Percentiles rank a stretch among this genome's conserved stretches.
Conservation (phyloP, 2,113 vertebrate species). For the Oryzias javanicus region DNA sequence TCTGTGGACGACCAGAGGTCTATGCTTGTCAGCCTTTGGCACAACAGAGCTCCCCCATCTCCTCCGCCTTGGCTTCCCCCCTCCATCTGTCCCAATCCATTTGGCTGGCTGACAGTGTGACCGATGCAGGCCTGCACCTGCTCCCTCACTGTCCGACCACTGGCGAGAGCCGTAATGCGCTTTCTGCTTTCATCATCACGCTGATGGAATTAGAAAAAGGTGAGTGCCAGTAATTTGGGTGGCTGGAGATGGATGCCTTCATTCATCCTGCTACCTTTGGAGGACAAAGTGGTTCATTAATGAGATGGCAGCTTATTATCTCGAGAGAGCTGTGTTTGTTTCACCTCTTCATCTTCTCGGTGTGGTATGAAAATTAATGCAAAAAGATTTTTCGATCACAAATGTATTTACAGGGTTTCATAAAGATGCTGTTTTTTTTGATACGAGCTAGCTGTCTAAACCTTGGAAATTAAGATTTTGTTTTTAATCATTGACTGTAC, state of each 20-base stretch:
- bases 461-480: too few species aligned
- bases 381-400: too few species aligned
- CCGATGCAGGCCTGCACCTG: slow-evolving; percentile 39
- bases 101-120: slow-evolving; percentile 42
- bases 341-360: slow-evolving; percentile 11
- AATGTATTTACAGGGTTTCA: too few species aligned
- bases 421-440: too few species aligned
- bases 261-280: slow-evolving; percentile 37
- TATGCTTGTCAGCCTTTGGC: slow-evolving; percentile 27
- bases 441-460: too few species aligned
- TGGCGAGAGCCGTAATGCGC: slow-evolving; percentile 44
- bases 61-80: neutral
- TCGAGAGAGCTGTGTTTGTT: slow-evolving; percentile 26
- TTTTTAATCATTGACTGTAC: too few species aligned
- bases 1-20: slow-evolving; percentile 29
- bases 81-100: slow-evolving; percentile 32
- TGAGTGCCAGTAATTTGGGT: slow-evolving; percentile 54
- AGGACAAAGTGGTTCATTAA: slow-evolving; percentile 43
- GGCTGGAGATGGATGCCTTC: slow-evolving; percentile 47
- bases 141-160: slow-evolving; percentile 54
- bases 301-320: slow-evolving; percentile 58
- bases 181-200: slow-evolving; percentile 57
- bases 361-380: too few species aligned
- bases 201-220: slow-evolving; percentile 60
- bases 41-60: slow-evolving; percentile 1